Evolutionary conservation across 35 echinoderm and acorn worm genomes (phyloP).

Genomic region (Ptychodera flava): DNA sequence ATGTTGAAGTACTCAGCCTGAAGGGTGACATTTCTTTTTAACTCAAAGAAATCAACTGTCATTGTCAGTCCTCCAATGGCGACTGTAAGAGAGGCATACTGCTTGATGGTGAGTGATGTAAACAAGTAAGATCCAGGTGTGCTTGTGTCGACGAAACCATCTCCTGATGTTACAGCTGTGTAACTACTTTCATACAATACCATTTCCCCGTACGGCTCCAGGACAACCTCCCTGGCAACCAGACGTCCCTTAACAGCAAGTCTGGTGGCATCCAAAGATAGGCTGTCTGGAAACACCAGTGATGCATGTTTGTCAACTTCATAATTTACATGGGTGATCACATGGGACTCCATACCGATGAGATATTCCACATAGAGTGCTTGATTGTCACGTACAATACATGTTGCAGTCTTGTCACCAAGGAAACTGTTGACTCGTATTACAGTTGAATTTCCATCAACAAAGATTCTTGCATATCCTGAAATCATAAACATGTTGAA

Average conservation of each 20-base stretch:
- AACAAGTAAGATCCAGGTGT: constrained; percentile 50
- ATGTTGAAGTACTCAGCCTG: constrained; percentile 55
- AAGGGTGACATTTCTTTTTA: constrained; percentile 50
- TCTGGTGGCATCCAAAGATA: constrained; percentile 52
- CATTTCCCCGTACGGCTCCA: constrained; percentile 54
- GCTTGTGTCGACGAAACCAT: constrained; percentile 24
- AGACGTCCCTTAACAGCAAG: constrained; percentile 39
- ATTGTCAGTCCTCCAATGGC: constrained; percentile 25
- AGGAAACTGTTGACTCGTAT: constrained; percentile 22
- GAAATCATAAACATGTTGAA: too few relatives aligned
- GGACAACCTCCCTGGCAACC: constrained; percentile 38
- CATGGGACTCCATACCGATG: constrained; percentile 12
- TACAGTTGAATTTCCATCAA: constrained; percentile 15
- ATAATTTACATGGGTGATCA: constrained; percentile 43
- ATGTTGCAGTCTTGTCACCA: constrained; percentile 63
- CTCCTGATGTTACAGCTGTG: constrained; percentile 19
- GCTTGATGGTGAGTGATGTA: constrained; percentile 43
- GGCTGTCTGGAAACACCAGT: constrained; percentile 38
- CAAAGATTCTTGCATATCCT: constrained; percentile 47
- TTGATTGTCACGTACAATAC: constrained; percentile 32
- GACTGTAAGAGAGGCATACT: constrained; percentile 28
- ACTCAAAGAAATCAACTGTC: constrained; percentile 48
- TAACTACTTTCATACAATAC: constrained; percentile 12
- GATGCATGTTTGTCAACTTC: constrained; percentile 21
- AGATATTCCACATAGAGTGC: constrained; percentile 24